Percentiles rank a stretch among this genome's conserved stretches.
Conservation (phyloP, 2,888 invertebrate genomes). For the Thysanoteuthis rhombus region DNA sequence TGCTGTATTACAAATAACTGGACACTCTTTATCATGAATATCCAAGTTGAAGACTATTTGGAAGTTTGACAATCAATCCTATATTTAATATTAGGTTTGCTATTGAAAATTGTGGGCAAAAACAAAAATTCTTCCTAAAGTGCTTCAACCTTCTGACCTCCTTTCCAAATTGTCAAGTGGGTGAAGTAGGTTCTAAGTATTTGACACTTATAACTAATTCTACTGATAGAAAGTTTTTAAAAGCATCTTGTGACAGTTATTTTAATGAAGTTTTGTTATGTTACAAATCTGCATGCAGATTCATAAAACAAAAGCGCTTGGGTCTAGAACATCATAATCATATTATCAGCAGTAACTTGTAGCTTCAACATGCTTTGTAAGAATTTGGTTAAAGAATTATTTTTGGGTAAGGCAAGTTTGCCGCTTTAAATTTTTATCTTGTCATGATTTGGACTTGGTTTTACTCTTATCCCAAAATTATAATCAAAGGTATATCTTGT, state of each 20-base stretch:
- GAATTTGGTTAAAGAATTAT: too few species aligned
- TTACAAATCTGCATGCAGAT: background rate
- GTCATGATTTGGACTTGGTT: too few species aligned
- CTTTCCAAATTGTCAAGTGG: background rate
- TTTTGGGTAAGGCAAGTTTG: too few species aligned
- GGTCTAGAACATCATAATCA: too few species aligned
- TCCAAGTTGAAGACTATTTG: background rate
- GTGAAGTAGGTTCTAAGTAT: background rate
- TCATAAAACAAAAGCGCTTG: background rate
- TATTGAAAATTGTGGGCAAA: background rate
- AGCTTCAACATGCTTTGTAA: too few species aligned
- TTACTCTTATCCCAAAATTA: too few species aligned
- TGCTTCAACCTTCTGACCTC: background rate
- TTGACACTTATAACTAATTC: background rate
- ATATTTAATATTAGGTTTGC: background rate
- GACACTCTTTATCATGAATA: background rate
- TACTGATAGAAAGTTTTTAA: background rate
- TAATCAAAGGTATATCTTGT: too few species aligned
- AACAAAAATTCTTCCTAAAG: background rate
- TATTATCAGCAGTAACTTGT: too few species aligned
- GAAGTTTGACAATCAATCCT: background rate
- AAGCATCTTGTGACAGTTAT: background rate
- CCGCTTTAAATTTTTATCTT: too few species aligned
- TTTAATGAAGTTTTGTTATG: background rate
- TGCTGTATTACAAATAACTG: too few species aligned